A percentile compares a stretch with the other conserved stretches of the same genome.
Evolutionary conservation across 1,140 invertebrate genomes (phyloP).

Genomic region (Drosophila nannoptera): DNA sequence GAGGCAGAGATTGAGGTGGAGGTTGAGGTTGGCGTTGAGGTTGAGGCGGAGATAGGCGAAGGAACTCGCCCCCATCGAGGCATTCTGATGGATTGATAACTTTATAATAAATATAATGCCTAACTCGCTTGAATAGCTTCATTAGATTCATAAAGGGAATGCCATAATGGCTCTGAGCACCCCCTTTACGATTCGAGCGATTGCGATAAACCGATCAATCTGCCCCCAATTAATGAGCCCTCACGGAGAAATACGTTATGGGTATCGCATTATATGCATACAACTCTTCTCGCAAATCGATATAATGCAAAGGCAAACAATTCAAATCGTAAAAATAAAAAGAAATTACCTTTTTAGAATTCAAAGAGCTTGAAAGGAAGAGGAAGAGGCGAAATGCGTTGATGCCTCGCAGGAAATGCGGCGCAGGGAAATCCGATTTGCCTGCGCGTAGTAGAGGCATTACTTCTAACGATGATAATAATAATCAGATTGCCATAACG

Average conservation of each 20-base stretch:
- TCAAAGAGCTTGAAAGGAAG: constrained; percentile 43
- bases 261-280: not conserved
- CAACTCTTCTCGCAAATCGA: constrained; percentile 15
- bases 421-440: constrained; percentile 40
- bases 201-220: too few species aligned
- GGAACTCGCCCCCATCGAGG: too few species aligned
- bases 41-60: too few species aligned
- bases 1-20: too few species aligned
- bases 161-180: too few species aligned
- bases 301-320: constrained; percentile 43
- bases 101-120: too few species aligned
- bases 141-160: too few species aligned
- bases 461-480: constrained; percentile 52
- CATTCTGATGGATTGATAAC: too few species aligned
- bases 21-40: too few species aligned
- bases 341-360: constrained; percentile 67
- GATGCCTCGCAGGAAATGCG: constrained; percentile 47
- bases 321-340: constrained; percentile 58
- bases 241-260: not conserved
- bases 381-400: constrained; percentile 49
- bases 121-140: too few species aligned
- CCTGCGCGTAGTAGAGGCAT: constrained; percentile 19
- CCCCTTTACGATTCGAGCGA: too few species aligned
- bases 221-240: too few species aligned
- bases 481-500: constrained; percentile 52